Conservation (phyloP, 1,140 invertebrate species). For the Physella acuta region DNA sequence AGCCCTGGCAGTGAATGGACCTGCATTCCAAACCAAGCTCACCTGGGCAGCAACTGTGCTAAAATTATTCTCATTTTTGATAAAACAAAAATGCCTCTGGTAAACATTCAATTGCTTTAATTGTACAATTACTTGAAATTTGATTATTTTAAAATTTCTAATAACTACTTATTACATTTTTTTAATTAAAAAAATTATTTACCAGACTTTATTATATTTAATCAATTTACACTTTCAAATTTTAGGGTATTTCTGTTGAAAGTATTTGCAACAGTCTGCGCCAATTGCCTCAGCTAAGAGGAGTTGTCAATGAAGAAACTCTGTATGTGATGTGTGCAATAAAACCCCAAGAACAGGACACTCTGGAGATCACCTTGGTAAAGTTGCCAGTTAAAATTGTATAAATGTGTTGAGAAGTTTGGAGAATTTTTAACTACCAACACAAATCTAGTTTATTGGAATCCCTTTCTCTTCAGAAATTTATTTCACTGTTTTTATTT, state of each 20-base stretch:
- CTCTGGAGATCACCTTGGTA: slow-evolving; percentile 84
- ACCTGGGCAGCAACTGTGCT: slow-evolving; percentile 73
- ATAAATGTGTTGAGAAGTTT: too few species aligned
- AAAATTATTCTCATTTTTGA: slow-evolving; percentile 74
- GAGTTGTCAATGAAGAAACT: slow-evolving; percentile 37
- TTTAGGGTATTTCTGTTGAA: slow-evolving; percentile 73
- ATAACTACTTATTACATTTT: background rate
- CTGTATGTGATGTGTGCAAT: slow-evolving; percentile 74
- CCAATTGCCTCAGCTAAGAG: slow-evolving; percentile 42
- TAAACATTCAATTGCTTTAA: slow-evolving; percentile 31
- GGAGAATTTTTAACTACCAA: too few species aligned
- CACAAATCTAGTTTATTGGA: too few species aligned
- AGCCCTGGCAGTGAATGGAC: slow-evolving; percentile 72
- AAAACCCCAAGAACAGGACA: slow-evolving; percentile 76
- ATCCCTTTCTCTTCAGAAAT: too few species aligned
- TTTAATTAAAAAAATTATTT: background rate
- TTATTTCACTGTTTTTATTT: too few species aligned
- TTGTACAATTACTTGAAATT: background rate
- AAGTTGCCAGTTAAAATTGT: too few species aligned
- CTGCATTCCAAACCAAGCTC: slow-evolving; percentile 78
- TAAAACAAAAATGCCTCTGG: slow-evolving; percentile 62
- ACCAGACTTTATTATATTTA: background rate
- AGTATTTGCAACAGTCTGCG: slow-evolving; percentile 71
- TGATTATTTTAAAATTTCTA: background rate
- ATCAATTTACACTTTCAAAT: slow-evolving; percentile 13